Conservation (phyloP, 2,888 invertebrate genomes). For the Cephus pulcher region DNA sequence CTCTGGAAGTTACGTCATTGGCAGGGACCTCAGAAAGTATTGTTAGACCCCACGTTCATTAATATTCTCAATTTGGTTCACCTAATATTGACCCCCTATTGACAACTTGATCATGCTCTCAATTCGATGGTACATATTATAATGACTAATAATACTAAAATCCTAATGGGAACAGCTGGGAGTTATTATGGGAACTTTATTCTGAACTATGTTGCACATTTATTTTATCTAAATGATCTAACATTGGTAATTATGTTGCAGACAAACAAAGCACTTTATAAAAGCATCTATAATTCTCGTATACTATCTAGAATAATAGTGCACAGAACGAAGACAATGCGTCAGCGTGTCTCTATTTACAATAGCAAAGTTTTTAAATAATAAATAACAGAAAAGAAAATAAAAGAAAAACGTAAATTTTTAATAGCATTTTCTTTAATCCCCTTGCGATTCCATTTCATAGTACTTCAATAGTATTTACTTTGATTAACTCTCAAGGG, state of each 20-base stretch:
- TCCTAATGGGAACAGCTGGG: neutral
- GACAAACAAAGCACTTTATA: neutral
- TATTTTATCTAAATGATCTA: neutral
- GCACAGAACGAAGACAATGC: neutral
- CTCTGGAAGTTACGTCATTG: neutral
- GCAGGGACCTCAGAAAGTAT: neutral
- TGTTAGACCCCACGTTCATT: neutral
- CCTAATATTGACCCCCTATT: neutral
- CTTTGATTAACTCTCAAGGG: too few species aligned
- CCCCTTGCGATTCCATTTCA: too few species aligned
- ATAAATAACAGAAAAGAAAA: neutral
- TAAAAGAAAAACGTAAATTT: neutral
- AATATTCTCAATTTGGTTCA: neutral
- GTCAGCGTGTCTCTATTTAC: neutral
- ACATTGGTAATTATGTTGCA: neutral
- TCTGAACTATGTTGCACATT: neutral
- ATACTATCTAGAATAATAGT: neutral
- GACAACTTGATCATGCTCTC: neutral
- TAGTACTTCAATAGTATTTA: too few species aligned
- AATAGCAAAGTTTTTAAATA: neutral
- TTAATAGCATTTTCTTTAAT: neutral
- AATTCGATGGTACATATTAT: neutral
- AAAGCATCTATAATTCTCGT: neutral
- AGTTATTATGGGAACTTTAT: too few species aligned
- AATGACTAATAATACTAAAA: neutral